These are phyloP conservation scores for Clepsis dumicolana DNA, from an alignment of 2,888 invertebrate genomes.

Conservation along the genomic window DNA sequence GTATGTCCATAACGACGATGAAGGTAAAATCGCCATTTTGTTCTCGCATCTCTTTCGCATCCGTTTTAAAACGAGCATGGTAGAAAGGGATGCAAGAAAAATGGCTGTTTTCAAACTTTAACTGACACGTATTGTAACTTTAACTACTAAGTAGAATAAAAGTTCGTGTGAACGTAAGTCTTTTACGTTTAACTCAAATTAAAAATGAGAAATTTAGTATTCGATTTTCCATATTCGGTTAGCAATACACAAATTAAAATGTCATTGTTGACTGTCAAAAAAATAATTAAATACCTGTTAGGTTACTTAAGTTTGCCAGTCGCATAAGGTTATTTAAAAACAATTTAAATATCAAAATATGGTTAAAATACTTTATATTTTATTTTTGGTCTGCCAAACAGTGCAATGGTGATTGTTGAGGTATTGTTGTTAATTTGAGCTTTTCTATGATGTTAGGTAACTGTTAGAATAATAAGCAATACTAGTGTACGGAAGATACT, in stretches of 20 bases:
- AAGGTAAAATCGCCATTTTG: neutral
- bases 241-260: neutral
- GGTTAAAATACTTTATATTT: neutral
- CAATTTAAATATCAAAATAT: neutral
- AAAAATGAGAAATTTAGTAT: neutral
- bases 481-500: neutral
- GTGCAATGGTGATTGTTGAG: conserved; percentile 12
- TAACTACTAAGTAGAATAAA: conserved; percentile 6
- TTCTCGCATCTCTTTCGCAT: neutral
- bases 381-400: neutral
- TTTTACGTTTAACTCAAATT: conserved; percentile 7
- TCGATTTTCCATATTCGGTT: neutral
- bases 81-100: neutral
- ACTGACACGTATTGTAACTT: neutral
- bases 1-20: neutral
- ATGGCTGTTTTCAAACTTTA: neutral
- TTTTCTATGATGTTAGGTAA: neutral
- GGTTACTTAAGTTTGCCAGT: neutral
- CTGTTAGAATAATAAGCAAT: neutral
- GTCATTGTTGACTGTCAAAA: neutral
- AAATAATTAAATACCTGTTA: neutral
- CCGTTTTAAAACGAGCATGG: neutral
- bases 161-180: conserved; percentile 1
- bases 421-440: neutral
- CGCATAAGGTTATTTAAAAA: neutral